These are phyloP conservation scores for Allacma fusca DNA, from an alignment of 2,888 invertebrate species.

Conservation along the genomic window DNA sequence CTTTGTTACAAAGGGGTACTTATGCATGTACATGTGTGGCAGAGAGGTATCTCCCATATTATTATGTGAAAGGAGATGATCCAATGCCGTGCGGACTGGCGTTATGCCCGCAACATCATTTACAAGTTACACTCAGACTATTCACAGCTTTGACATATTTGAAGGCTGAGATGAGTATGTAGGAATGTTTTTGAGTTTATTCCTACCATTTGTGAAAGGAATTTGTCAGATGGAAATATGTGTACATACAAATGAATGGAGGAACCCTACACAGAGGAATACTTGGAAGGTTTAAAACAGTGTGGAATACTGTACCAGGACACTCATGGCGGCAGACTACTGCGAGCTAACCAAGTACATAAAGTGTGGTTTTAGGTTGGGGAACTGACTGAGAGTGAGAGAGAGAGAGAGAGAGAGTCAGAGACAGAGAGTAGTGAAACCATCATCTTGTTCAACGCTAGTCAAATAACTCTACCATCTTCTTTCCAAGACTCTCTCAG, in stretches of 20 bases:
- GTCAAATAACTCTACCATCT: constrained; percentile 30
- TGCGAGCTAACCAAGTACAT: not conserved
- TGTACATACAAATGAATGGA: not conserved
- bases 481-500: not conserved
- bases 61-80: not conserved
- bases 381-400: not conserved
- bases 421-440: constrained; percentile 13
- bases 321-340: constrained; percentile 1
- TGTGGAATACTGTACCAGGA: not conserved
- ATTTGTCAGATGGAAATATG: not conserved
- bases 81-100: not conserved
- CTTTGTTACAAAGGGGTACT: too few species aligned
- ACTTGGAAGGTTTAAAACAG: not conserved
- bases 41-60: too few species aligned
- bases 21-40: too few species aligned
- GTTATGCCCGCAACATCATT: not conserved
- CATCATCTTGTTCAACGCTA: constrained; percentile 1
- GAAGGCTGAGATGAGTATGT: not conserved
- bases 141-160: constrained; percentile 4
- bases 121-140: not conserved
- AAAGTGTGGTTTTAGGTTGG: constrained; percentile 6
- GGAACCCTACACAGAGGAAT: not conserved
- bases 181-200: constrained; percentile 1
- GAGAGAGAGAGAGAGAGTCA: constrained; percentile 19
- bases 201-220: not conserved